Evolutionary conservation across 30 jellyfish, hydroid and myxozoan species (phyloP).

Genomic region (Hydractinia echinata): DNA sequence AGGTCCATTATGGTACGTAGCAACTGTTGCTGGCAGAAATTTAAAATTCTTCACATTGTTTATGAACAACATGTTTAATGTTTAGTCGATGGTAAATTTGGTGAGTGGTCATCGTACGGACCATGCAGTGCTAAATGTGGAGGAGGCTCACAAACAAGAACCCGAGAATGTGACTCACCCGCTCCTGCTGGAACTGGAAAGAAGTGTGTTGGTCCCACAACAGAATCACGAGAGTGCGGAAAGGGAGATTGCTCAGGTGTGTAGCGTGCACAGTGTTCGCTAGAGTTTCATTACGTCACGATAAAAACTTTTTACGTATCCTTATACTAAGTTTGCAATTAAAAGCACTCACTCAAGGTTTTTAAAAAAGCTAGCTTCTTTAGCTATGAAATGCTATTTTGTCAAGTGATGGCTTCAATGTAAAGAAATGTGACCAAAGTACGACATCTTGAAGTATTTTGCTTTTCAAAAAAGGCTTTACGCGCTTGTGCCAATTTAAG

Average conservation of each 20-base stretch:
- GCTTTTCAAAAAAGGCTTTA: too few relatives aligned
- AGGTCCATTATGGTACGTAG: background rate
- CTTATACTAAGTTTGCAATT: too few relatives aligned
- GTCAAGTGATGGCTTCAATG: too few relatives aligned
- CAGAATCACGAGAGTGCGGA: slow-evolving; percentile 6
- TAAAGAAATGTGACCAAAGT: too few relatives aligned
- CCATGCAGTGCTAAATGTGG: slow-evolving; percentile 13
- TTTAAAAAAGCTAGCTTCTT: too few relatives aligned
- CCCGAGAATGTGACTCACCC: slow-evolving; percentile 11
- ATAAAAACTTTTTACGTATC: too few relatives aligned
- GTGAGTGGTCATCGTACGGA: slow-evolving; percentile 12
- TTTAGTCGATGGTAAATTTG: slow-evolving; percentile 14
- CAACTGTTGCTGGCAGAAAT: background rate
- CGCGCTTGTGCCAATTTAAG: too few relatives aligned
- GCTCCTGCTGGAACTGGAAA: slow-evolving; percentile 21
- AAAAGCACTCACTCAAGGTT: too few relatives aligned
- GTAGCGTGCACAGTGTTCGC: background rate
- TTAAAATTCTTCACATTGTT: background rate
- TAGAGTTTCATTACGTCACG: too few relatives aligned
- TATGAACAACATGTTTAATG: background rate
- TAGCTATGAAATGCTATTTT: too few relatives aligned
- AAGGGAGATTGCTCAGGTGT: background rate
- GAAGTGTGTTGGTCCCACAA: slow-evolving; percentile 23
- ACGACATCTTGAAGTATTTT: too few relatives aligned
- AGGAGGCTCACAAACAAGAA: slow-evolving; percentile 10